Percentiles rank a stretch among this genome's conserved stretches.
Evolutionary conservation across 64 coral and sea anemone genomes (phyloP).

Genomic region (Orbicella faveolata): DNA sequence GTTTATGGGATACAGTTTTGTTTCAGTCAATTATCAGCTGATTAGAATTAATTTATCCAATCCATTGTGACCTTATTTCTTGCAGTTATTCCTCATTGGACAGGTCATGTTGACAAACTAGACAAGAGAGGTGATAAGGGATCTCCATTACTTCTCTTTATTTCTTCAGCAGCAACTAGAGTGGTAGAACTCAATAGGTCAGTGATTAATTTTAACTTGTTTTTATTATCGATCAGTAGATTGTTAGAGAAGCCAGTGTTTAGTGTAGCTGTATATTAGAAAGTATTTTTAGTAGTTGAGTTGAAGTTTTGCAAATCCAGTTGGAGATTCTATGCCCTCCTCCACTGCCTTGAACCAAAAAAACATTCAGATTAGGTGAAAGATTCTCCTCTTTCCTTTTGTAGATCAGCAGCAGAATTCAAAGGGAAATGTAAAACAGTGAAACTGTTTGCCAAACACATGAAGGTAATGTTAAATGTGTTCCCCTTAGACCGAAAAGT

Average conservation of each 20-base stretch:
- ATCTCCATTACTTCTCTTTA: conserved; percentile 68
- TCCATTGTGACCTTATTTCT: neutral
- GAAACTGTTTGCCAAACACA: conserved; percentile 92
- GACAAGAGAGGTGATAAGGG: conserved; percentile 68
- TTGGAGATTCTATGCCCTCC: too few species aligned
- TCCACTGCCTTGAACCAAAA: too few species aligned
- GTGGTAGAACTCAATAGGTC: conserved; percentile 84
- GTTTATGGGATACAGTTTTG: neutral
- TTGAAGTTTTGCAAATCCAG: too few species aligned
- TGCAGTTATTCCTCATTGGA: conserved; percentile 87
- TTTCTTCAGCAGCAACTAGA: conserved; percentile 83
- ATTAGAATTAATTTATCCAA: neutral
- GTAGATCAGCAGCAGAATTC: conserved; percentile 57
- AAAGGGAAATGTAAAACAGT: conserved; percentile 73
- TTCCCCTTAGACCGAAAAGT: too few species aligned
- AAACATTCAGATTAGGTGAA: neutral
- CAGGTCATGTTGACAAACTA: conserved; percentile 61
- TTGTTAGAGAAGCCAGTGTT: neutral
- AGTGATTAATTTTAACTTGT: neutral
- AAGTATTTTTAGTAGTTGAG: neutral
- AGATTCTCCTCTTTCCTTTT: neutral
- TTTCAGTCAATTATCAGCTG: neutral
- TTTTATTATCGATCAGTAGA: neutral
- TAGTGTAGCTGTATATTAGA: neutral
- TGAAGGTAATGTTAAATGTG: conserved; percentile 63